Conservation (phyloP, 2,113 vertebrate genomes). For the Isichthys henryi region DNA sequence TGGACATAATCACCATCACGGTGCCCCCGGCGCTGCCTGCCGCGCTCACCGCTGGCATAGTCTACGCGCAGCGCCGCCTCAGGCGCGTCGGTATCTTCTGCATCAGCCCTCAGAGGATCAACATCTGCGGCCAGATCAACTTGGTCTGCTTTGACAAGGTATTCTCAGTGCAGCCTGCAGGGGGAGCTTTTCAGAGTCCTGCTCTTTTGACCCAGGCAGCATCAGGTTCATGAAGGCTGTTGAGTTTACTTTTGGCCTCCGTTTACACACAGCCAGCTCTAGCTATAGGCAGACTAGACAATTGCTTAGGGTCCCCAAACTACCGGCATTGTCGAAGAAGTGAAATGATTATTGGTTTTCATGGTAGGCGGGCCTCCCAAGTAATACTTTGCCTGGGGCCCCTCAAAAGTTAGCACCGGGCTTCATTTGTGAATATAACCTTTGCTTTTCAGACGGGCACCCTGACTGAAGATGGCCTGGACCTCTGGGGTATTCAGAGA, state of each 20-base stretch:
- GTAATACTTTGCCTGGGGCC: background rate
- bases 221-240: background rate
- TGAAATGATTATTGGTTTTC: background rate
- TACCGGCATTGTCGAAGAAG: background rate
- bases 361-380: background rate
- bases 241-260: background rate
- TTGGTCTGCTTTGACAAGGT: constrained; percentile 98
- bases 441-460: constrained; percentile 76
- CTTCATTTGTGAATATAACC: background rate
- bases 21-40: constrained; percentile 94
- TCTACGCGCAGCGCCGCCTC: constrained; percentile 88
- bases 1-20: constrained; percentile 97
- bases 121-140: constrained; percentile 95
- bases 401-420: background rate
- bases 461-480: constrained; percentile 92
- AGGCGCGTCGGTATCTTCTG: constrained; percentile 89
- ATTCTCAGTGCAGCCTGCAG: background rate
- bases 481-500: constrained; percentile 89
- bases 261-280: background rate
- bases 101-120: constrained; percentile 95
- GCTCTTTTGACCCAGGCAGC: background rate
- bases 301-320: background rate
- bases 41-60: constrained; percentile 92
- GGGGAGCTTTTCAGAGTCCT: background rate
- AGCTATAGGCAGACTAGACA: background rate